Conservation (phyloP, 2,113 vertebrate species). For the Ginglymostoma cirratum region DNA sequence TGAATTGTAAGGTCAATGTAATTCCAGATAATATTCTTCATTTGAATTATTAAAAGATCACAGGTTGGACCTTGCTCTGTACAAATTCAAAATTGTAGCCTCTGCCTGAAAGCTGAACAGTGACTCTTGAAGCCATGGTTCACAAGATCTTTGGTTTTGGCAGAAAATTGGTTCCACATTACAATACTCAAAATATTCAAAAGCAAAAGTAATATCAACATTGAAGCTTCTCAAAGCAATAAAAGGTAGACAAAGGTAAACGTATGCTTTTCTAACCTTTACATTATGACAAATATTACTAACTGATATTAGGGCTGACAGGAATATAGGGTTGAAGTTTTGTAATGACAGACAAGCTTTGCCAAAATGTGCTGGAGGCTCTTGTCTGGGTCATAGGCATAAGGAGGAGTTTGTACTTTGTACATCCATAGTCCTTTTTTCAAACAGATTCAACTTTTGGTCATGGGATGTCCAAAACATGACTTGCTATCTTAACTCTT, state of each 20-base stretch:
- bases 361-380: too few relatives aligned
- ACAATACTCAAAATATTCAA: background rate
- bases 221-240: background rate
- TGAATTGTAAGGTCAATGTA: too few relatives aligned
- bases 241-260: background rate
- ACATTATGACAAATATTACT: background rate
- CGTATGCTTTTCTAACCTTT: background rate
- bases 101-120: background rate
- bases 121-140: background rate
- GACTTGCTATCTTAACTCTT: too few relatives aligned
- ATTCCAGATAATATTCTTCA: background rate
- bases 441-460: too few relatives aligned
- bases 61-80: background rate
- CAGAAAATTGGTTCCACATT: background rate
- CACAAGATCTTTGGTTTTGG: background rate
- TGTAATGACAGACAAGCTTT: too few relatives aligned
- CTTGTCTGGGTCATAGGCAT: too few relatives aligned
- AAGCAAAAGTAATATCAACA: background rate
- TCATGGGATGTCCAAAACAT: too few relatives aligned
- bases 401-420: too few relatives aligned
- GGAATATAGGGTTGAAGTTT: too few relatives aligned
- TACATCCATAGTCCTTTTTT: too few relatives aligned
- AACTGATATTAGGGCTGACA: background rate
- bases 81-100: background rate
- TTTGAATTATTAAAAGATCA: background rate